A percentile compares a stretch with the other conserved stretches of the same genome.
phyloP scores from a whole-genome alignment of 2,113 vertebrate genomes.

The Triplophysa dalaica region DNA sequence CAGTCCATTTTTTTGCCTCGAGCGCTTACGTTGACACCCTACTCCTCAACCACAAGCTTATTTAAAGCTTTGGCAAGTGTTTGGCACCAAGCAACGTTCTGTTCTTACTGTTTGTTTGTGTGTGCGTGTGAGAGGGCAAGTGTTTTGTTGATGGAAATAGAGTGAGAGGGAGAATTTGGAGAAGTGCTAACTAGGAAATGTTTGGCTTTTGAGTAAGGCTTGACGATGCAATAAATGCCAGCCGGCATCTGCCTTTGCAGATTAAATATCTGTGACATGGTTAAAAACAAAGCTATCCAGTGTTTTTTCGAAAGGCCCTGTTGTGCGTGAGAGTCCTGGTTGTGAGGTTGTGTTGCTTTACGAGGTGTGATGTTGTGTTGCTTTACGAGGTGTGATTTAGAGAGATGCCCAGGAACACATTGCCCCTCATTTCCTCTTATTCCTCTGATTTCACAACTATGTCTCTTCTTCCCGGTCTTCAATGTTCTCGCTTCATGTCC shows the following conservation, averaged over 20 bases:
- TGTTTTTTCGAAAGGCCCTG: background rate
- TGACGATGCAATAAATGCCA: background rate
- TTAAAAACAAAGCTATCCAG: background rate
- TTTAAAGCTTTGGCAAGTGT: conserved; percentile 45
- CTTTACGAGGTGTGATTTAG: conserved; percentile 4
- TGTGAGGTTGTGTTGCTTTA: conserved; percentile 13
- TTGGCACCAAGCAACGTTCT: conserved; percentile 27
- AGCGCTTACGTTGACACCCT: conserved; percentile 45
- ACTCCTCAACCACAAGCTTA: conserved; percentile 45
- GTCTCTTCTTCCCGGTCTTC: background rate
- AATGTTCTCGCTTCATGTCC: background rate
- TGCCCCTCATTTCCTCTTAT: conserved; percentile 10
- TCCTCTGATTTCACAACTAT: background rate
- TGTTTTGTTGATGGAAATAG: background rate
- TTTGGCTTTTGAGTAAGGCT: background rate
- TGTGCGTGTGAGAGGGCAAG: conserved; percentile 22
- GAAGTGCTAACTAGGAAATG: background rate
- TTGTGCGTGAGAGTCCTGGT: background rate
- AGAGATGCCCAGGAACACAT: background rate
- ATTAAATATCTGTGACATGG: no score
- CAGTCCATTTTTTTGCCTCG: conserved; percentile 35
- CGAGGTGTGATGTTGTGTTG: background rate
- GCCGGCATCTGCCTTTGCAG: no score
- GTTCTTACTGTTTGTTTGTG: conserved; percentile 53
- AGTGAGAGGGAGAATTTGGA: background rate